Base-by-base conservation (phyloP, 2,113 vertebrate species). In the Oriolus oriolus region DNA sequence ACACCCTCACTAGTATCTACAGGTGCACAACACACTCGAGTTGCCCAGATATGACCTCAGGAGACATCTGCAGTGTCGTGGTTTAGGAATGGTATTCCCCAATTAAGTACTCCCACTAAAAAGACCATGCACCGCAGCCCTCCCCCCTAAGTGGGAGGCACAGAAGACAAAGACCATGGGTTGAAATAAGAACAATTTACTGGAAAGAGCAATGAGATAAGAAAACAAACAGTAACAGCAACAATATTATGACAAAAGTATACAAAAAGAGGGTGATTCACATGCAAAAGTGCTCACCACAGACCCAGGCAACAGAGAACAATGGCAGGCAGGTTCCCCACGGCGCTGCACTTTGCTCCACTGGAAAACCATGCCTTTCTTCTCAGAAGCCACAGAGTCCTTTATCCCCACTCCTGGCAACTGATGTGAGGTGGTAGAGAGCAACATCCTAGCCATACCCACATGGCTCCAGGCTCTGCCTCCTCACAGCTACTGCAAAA, bases 111-210 rank as follows among this genome's bases (percentile, higher is more conserved):
- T 31, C 7, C 49, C 42, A 19, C 10, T 37, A 11, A 59, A 74
- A 74, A 33, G 12, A 20, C 10, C 3, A 6, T 9, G 12, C 65
- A 45, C 10, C 0, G 0, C 24, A 31, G 3, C 21, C 8, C 6
- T 63, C 10, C 2, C 5, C 3, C 1, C 18, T 14, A 5, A 39
- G 16, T 33, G 33, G 13, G 39, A 81, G 8, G 33, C 23, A 52
- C 7, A 82, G 45, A 74, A 66, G 33, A 73, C 10, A 52, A 49
- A 66, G 15, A 44, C 7, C 8, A 12, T 8, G 4, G 23, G 19
- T n/a, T 52, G 60, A 82, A 65, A 44, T n/a, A 39, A 50, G 10
- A 74, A 30, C 19, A n/a, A 30, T 24, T 59, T 59, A 33, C 16
- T 8, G 31, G 33, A 74, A 81, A 89, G 0, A 2, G 13, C 18